Evolutionary conservation across 2,113 vertebrate species (phyloP).

Genomic region (Serinus canaria): DNA sequence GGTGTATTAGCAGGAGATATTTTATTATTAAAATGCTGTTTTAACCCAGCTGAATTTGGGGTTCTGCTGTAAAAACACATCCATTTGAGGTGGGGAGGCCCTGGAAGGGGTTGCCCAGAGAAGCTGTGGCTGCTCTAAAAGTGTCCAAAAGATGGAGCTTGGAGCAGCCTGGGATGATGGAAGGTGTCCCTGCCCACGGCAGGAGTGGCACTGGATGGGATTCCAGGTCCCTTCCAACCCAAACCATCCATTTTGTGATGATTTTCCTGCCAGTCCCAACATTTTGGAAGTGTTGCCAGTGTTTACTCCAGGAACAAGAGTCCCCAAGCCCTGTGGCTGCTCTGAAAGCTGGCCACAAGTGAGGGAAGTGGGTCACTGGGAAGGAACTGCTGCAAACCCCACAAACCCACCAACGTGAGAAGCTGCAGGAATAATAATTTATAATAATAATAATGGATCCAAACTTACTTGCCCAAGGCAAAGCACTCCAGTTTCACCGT

Average conservation of each 20-base stretch:
- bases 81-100: background rate
- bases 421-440: background rate
- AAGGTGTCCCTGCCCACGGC: background rate
- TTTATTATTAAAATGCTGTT: background rate
- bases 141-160: background rate
- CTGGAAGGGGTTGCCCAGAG: background rate
- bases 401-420: background rate
- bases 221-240: background rate
- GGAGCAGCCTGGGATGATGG: background rate
- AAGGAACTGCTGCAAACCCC: background rate
- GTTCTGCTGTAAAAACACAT: background rate
- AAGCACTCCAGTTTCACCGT: slow-evolving; percentile 95
- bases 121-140: background rate
- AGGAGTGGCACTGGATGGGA: background rate
- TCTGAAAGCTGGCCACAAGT: background rate
- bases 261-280: background rate
- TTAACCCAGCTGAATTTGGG: background rate
- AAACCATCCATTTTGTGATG: background rate
- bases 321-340: background rate
- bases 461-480: slow-evolving; percentile 96
- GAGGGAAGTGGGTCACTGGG: background rate
- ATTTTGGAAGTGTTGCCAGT: background rate
- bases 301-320: background rate
- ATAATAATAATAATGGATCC: background rate
- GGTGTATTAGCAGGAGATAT: background rate